Base-by-base conservation (phyloP, 1,140 invertebrate genomes). In the Eubasilissa regina region DNA sequence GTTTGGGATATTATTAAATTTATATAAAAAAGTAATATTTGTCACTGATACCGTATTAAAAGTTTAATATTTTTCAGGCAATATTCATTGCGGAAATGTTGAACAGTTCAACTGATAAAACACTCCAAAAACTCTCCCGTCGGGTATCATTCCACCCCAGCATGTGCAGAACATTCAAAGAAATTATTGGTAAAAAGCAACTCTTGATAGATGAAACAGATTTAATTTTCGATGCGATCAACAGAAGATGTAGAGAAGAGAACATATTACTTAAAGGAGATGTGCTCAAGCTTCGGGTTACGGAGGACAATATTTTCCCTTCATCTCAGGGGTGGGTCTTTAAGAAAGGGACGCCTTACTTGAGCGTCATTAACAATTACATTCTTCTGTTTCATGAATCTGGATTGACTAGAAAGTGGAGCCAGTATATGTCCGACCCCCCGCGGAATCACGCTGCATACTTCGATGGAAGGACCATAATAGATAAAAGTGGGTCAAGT, bases 351-450 rank as follows among this genome's bases (percentile, higher is more conserved):
- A 45, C 47, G 9, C 66, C 66, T 17, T 70, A 70, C 19, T 19
- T 70, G 3, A 6, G 3, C 8, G n/a, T 17, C 35, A 12, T 43
- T 4, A 43, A 64, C 43, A 12, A 64, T 43, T 12, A 43, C 21
- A 64, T 64, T 44, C 21, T 12, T 12, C 12, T 64, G 25, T 8
- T 60, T 15, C 21, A 43, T n/a, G 25, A 64, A 19, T 15, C 44
- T 51, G 66, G 66, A 51, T 17, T 70, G 66, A 21, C 11, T 10
- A 48, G n/a, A 21, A 70, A 70, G 45, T 70, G 66, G 66, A 51
- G 47, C 19, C n/a, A 70, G 17, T 51, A 48, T 17, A 15, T 47
- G 44, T 19, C 4, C 0, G 44, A 12, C 0, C 44, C 47, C 0
- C 7, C 19, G 12, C 13, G 48, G 1, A 70, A 70, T 19, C 9